Evolutionary conservation across 2,888 invertebrate species (phyloP).

Genomic region (Plebejus anna): DNA sequence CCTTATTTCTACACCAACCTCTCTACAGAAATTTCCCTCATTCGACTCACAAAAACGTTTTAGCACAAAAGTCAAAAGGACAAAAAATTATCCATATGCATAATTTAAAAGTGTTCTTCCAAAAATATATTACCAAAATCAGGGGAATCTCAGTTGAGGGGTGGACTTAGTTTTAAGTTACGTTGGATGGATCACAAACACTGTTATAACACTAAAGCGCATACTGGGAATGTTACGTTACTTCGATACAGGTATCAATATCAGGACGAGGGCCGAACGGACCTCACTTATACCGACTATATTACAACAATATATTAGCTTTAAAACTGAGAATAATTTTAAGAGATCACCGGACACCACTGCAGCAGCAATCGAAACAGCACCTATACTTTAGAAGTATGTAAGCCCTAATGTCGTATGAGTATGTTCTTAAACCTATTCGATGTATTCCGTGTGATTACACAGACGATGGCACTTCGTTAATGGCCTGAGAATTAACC

Average conservation of each 20-base stretch:
- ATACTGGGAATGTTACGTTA: constrained; percentile 77
- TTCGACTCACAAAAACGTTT: neutral
- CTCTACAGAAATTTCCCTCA: neutral
- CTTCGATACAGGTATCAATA: constrained; percentile 77
- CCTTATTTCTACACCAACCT: constrained; percentile 56
- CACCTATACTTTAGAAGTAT: constrained; percentile 29
- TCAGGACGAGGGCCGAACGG: constrained; percentile 52
- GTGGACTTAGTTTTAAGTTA: constrained; percentile 46
- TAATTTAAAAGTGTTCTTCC: neutral
- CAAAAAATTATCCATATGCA: neutral
- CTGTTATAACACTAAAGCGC: constrained; percentile 73
- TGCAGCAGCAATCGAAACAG: constrained; percentile 56
- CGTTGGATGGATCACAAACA: constrained; percentile 77
- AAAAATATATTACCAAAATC: neutral
- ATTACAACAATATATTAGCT: constrained; percentile 66
- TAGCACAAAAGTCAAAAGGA: neutral
- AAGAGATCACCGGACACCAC: constrained; percentile 73
- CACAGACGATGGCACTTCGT: constrained; percentile 76
- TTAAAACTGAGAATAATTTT: constrained; percentile 61
- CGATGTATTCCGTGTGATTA: constrained; percentile 66
- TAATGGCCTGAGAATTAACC: constrained; percentile 79
- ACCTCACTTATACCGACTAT: constrained; percentile 55
- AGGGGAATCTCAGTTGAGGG: neutral
- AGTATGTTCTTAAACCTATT: constrained; percentile 51
- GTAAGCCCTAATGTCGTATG: constrained; percentile 31